These are phyloP conservation scores for Ctenoplectra terminalis DNA, from an alignment of 1,140 invertebrate genomes.

Conservation along the genomic window DNA sequence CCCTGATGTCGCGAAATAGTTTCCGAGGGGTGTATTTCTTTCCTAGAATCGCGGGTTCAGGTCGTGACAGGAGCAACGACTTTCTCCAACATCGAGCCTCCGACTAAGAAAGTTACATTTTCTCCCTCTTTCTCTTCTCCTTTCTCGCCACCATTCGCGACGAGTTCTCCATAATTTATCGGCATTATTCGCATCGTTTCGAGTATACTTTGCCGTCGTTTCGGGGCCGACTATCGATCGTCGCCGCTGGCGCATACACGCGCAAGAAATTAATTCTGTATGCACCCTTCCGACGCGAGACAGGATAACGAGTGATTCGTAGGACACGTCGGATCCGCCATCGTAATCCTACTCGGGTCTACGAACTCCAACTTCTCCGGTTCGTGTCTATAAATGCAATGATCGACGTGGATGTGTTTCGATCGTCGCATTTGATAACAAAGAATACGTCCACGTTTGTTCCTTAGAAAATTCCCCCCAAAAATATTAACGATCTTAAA, in stretches of 20 bases:
- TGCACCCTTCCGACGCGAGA: conserved; percentile 61
- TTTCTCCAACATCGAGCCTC: not conserved
- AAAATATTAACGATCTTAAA: no score
- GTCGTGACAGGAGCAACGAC: not conserved
- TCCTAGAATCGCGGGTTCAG: not conserved
- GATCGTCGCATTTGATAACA: not conserved
- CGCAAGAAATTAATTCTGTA: conserved; percentile 68
- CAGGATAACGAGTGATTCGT: conserved; percentile 63
- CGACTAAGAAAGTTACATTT: conserved; percentile 19
- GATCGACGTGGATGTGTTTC: not conserved
- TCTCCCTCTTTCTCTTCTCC: not conserved
- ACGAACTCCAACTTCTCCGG: not conserved
- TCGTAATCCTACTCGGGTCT: conserved; percentile 34
- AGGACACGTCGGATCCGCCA: conserved; percentile 30
- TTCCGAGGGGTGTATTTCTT: not conserved
- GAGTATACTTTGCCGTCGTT: conserved; percentile 51
- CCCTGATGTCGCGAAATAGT: not conserved
- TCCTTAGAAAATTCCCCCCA: not conserved
- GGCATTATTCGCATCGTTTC: conserved; percentile 49
- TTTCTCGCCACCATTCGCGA: not conserved
- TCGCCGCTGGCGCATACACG: conserved; percentile 37
- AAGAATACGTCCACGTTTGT: not conserved
- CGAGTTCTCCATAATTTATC: conserved; percentile 57
- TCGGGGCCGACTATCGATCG: conserved; percentile 51
- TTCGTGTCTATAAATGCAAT: not conserved